Evolutionary conservation across 2,888 invertebrate genomes (phyloP).

Genomic region (Philopedon plagiatum): DNA sequence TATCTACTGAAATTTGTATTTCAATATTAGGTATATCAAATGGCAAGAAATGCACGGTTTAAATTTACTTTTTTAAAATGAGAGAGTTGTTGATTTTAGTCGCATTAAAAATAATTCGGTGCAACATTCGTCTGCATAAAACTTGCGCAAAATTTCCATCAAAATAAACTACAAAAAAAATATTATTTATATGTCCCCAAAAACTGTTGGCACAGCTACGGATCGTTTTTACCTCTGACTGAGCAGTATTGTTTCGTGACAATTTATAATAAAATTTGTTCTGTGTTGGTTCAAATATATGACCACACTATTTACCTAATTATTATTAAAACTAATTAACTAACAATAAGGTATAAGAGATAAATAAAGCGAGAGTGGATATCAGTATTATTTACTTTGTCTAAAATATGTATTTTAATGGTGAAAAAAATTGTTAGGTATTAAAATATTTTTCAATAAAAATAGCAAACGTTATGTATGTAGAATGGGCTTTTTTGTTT

Average conservation of each 20-base stretch:
- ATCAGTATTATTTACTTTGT: no score
- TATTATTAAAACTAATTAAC: conserved; percentile 5
- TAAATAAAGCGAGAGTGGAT: no score
- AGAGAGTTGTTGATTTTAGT: not conserved
- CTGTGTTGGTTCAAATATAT: not conserved
- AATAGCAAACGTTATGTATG: no score
- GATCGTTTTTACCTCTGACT: not conserved
- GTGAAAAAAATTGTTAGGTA: no score
- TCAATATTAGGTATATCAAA: no score
- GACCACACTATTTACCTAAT: not conserved
- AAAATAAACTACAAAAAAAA: conserved; percentile 3
- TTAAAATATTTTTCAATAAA: no score
- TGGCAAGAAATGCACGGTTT: no score
- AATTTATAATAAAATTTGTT: conserved; percentile 32
- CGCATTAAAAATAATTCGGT: not conserved
- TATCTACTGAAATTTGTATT: no score
- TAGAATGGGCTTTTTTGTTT: no score
- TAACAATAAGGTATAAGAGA: not conserved
- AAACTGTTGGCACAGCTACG: conserved; percentile 9
- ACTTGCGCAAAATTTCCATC: not conserved
- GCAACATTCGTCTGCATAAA: not conserved
- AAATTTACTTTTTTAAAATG: no score
- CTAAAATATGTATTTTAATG: no score
- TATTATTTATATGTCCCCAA: not conserved
- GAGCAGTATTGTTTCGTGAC: conserved; percentile 24